Evolutionary conservation across 2,797 vertebrate genomes (phyloP).

Genomic region (Epinephelus malabaricus): DNA sequence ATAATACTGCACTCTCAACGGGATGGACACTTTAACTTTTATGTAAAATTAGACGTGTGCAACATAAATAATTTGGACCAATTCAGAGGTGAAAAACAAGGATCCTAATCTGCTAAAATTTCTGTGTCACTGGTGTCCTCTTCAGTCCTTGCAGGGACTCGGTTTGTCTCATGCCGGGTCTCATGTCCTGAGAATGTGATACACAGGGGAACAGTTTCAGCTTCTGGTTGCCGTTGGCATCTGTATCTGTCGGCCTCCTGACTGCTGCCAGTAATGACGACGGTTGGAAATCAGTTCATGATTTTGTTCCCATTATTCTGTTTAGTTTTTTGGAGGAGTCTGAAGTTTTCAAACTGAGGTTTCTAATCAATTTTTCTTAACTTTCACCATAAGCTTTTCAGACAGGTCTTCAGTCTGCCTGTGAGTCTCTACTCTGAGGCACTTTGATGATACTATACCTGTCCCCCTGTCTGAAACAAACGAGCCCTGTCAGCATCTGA

Average conservation of each 20-base stretch:
- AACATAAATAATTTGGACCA: conserved; percentile 3
- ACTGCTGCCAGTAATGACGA: background rate
- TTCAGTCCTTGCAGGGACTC: conserved; percentile 19
- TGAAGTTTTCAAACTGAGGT: background rate
- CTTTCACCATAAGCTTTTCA: background rate
- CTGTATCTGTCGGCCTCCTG: background rate
- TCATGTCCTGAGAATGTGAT: conserved; percentile 56
- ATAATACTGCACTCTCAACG: background rate
- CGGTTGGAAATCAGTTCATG: conserved; percentile 1
- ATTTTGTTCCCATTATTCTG: too few relatives aligned
- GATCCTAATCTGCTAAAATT: conserved; percentile 4
- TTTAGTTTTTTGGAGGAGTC: background rate
- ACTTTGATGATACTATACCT: conserved; percentile 31
- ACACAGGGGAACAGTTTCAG: conserved; percentile 36
- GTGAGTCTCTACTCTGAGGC: conserved; percentile 5
- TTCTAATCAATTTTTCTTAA: background rate
- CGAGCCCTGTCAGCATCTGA: conserved; percentile 55
- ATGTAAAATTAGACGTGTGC: background rate
- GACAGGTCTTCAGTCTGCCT: background rate
- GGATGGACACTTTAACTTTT: background rate
- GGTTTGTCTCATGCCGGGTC: conserved; percentile 38
- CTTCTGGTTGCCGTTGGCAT: conserved; percentile 15
- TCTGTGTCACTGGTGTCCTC: conserved; percentile 59
- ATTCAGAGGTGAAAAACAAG: conserved; percentile 23
- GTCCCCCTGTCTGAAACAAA: conserved; percentile 55